These are phyloP conservation scores for Gryllus bimaculatus DNA, from an alignment of 1,140 invertebrate species.

Conservation along the genomic window DNA sequence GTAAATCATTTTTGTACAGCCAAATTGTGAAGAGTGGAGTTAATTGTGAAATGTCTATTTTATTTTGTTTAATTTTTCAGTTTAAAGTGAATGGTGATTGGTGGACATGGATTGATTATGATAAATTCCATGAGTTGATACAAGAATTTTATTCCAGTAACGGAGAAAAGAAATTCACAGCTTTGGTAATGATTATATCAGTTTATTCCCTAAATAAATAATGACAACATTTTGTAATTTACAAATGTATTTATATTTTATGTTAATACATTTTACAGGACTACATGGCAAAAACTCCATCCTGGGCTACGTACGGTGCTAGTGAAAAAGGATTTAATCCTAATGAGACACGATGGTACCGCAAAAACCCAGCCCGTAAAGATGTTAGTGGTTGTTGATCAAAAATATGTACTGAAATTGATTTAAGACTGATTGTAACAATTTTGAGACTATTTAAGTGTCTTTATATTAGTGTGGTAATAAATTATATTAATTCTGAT, in stretches of 20 bases:
- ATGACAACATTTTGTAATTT: background rate
- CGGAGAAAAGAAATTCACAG: constrained; percentile 38
- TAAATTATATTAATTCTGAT: background rate
- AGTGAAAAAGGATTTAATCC: constrained; percentile 52
- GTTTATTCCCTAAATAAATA: background rate
- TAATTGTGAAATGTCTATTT: constrained; percentile 15
- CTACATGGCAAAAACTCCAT: constrained; percentile 46
- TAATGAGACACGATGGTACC: constrained; percentile 41
- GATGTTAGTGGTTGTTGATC: constrained; percentile 26
- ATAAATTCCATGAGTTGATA: constrained; percentile 44
- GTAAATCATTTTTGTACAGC: background rate
- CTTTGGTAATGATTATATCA: constrained; percentile 30
- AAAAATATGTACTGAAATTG: background rate
- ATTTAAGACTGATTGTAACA: background rate
- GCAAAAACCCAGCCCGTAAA: constrained; percentile 35
- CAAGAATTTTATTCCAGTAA: constrained; percentile 33
- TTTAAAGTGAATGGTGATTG: constrained; percentile 45
- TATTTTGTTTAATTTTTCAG: constrained; percentile 30
- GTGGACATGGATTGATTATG: constrained; percentile 57
- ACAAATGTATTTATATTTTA: background rate
- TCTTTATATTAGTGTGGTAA: background rate
- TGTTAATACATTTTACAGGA: constrained; percentile 31
- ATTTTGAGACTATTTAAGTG: background rate
- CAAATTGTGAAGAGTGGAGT: too few species aligned
- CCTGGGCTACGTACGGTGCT: constrained; percentile 49